Base-by-base conservation (phyloP, 1,140 invertebrate genomes). In the Pogonus chalceus region DNA sequence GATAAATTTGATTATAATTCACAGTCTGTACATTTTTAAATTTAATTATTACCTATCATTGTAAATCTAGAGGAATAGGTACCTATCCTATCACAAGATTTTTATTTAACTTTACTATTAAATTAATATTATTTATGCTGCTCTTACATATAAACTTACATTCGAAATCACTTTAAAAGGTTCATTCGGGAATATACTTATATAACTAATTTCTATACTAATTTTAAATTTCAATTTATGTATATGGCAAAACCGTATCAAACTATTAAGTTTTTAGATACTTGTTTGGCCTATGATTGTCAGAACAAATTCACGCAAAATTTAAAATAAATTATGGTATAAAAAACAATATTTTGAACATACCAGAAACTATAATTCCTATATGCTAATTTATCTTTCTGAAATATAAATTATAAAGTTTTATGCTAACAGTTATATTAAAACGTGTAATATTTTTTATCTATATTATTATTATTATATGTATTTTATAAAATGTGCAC, bases 271-370 rank as follows among this genome's bases (percentile, higher is more conserved):
- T 43, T 43, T 43, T 43, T 18, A 9, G 37, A 43, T 43, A 43
- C 37, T 12, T 43, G 37, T 43, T 12, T 43, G 3, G 37, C 37
- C 37, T 43, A 43, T 43, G 37, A 43, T 43, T 43, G 37, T 43
- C 37, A 43, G 37, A 43, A 43, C 37, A 43, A 43, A 43, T 43
- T 43, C 37, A 43, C 37, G 37, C 37, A 43, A 43, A 43, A 43
- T 43, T 43, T 43, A 43, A n/a, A 43, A 10, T 43, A 18, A 43
- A 43, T 4, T 4, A 43, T 43, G 26, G 26, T 31, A 31, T 14
- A 31, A 31, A 31, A 31, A 31, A 31, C n/a, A n/a, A n/a, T n/a
- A n/a, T n/a, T n/a, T 4, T 31, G 26, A 31, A 31, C 26, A 31
- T 31, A 31, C 26, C 26, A 31, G 14, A n/a, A n/a, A n/a, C n/a